Conservation (phyloP, 2,888 invertebrate genomes). For the Dicyrtomina minuta region DNA sequence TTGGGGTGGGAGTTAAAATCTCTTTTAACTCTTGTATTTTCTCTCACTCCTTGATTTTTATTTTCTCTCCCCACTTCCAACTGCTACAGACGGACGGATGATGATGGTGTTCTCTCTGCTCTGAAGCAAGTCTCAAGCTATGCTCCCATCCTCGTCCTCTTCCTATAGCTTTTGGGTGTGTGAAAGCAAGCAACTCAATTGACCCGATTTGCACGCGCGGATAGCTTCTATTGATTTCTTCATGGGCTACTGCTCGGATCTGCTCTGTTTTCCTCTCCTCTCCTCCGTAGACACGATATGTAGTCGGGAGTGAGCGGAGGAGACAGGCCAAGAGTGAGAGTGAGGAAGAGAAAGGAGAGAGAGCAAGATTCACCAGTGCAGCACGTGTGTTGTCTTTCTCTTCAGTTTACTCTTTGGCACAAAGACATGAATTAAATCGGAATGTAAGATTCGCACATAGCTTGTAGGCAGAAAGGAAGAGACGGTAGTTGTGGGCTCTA, state of each 20-base stretch:
- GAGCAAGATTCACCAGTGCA: slow-evolving; percentile 19
- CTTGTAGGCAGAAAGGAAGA: too few relatives aligned
- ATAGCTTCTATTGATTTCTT: slow-evolving; percentile 45
- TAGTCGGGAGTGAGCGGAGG: too few relatives aligned
- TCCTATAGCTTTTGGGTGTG: slow-evolving; percentile 14
- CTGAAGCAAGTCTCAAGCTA: neutral
- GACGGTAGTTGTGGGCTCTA: too few relatives aligned
- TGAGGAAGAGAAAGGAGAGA: slow-evolving; percentile 13
- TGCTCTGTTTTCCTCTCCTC: neutral
- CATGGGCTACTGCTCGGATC: too few relatives aligned
- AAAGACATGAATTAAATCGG: neutral
- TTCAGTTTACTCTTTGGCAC: slow-evolving; percentile 13
- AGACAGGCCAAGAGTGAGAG: neutral
- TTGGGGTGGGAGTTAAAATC: slow-evolving; percentile 27
- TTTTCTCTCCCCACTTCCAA: too few relatives aligned
- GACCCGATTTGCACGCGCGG: slow-evolving; percentile 46
- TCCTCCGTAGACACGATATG: neutral
- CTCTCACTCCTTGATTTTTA: slow-evolving; percentile 3
- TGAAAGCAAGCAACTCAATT: slow-evolving; percentile 41
- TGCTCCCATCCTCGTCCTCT: neutral
- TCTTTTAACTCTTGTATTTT: neutral
- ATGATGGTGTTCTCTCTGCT: too few relatives aligned
- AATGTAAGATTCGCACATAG: too few relatives aligned
- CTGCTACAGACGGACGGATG: too few relatives aligned
- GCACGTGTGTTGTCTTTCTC: slow-evolving; percentile 31